Percentiles rank a stretch among this genome's conserved stretches.
These are phyloP conservation scores for Mesocricetus auratus DNA, from an alignment of 2,113 vertebrate genomes.

Conservation along the genomic window DNA sequence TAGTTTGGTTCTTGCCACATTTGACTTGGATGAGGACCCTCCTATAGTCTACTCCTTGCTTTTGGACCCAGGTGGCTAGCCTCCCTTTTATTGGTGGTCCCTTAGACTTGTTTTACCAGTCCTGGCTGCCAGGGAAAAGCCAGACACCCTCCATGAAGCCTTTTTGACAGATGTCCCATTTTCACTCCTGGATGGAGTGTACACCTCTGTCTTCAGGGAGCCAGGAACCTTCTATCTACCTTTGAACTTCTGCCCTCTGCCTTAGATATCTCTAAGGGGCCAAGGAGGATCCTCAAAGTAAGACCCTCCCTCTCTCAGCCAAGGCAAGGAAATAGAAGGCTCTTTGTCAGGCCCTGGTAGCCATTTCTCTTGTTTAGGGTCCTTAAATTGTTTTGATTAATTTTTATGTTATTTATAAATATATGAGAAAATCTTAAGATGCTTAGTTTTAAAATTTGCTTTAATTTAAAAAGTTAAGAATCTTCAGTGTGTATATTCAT, in stretches of 20 bases:
- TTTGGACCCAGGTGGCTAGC: neutral
- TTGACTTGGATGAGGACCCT: neutral
- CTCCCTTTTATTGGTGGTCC: neutral
- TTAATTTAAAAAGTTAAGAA: neutral
- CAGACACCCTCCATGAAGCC: neutral
- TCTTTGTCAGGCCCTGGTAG: neutral
- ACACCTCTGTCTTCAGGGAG: neutral
- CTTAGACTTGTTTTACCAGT: neutral
- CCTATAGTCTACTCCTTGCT: neutral
- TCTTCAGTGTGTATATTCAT: neutral
- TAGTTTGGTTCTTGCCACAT: neutral
- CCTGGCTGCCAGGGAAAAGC: neutral
- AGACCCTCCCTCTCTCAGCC: neutral
- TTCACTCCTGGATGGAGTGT: neutral
- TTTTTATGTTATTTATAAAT: neutral
- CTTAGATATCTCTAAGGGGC: neutral
- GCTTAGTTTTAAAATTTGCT: neutral
- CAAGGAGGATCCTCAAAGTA: neutral
- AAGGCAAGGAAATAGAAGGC: neutral
- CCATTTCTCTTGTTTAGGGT: neutral
- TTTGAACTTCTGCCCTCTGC: neutral
- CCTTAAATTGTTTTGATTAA: neutral
- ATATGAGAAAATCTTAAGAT: neutral
- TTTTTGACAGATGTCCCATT: too few species aligned
- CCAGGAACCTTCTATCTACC: rapidly evolving